These are phyloP conservation scores for Argyresthia albistria DNA, from an alignment of 2,888 invertebrate genomes.

Conservation along the genomic window DNA sequence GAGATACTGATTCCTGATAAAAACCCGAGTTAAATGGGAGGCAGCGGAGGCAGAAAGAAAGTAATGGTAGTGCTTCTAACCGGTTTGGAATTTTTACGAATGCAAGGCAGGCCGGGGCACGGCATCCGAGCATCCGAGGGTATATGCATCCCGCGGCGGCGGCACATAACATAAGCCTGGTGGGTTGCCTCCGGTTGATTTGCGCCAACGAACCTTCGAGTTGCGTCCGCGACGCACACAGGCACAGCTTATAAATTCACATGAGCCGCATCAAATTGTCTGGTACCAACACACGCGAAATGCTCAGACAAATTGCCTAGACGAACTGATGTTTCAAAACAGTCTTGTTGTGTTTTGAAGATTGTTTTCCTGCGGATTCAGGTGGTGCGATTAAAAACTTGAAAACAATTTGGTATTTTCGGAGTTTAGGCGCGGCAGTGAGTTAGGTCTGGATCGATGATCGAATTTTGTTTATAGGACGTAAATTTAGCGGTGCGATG, in stretches of 20 bases:
- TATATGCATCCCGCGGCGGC: slow-evolving; percentile 51
- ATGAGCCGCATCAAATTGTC: slow-evolving; percentile 6
- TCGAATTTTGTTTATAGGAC: too few relatives aligned
- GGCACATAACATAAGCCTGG: slow-evolving; percentile 55
- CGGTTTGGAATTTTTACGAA: slow-evolving; percentile 72
- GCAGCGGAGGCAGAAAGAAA: slow-evolving; percentile 70
- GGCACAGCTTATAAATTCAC: slow-evolving; percentile 16
- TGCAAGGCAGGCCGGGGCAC: slow-evolving; percentile 61
- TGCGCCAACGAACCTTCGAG: slow-evolving; percentile 9
- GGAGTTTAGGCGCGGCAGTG: too few relatives aligned
- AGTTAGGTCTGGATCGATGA: too few relatives aligned
- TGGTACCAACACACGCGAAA: background rate
- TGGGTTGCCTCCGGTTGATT: slow-evolving; percentile 37
- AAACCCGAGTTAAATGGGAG: slow-evolving; percentile 71
- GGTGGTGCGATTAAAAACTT: too few relatives aligned
- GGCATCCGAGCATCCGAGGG: slow-evolving; percentile 21
- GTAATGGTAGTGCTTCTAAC: slow-evolving; percentile 71
- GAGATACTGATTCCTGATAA: slow-evolving; percentile 72
- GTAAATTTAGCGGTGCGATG: too few relatives aligned
- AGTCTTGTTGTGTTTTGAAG: too few relatives aligned
- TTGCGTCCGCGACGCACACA: slow-evolving; percentile 31
- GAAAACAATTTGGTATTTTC: too few relatives aligned
- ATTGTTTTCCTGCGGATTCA: too few relatives aligned
- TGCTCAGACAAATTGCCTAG: too few relatives aligned
- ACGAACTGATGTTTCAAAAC: too few relatives aligned